A percentile compares a stretch with the other conserved stretches of the same genome.
phyloP scores from a whole-genome alignment of 23 tunicate species.

The Halocynthia aurantium region DNA sequence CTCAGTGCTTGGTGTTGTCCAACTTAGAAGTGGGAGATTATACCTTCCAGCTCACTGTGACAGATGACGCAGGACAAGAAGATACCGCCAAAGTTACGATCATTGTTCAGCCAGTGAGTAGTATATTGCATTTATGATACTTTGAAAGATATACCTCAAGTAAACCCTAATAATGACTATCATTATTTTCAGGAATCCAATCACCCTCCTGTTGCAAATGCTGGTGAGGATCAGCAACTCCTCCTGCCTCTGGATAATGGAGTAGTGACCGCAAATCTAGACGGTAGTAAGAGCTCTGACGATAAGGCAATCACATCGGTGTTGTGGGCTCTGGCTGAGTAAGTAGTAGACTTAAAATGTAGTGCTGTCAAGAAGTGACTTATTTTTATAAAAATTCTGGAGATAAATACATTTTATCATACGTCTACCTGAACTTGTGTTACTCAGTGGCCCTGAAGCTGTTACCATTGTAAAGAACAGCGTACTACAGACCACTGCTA shows the following conservation, averaged over 20 bases:
- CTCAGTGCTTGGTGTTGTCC: constrained; percentile 41
- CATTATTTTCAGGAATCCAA: constrained; percentile 58
- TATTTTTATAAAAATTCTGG: too few species aligned
- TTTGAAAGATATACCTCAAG: too few species aligned
- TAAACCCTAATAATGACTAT: too few species aligned
- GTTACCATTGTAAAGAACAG: constrained; percentile 33
- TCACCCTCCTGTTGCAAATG: constrained; percentile 81
- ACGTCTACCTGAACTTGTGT: too few species aligned
- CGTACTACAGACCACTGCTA: constrained; percentile 28
- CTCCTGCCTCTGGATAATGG: constrained; percentile 46
- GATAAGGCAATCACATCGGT: constrained; percentile 50
- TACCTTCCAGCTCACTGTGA: constrained; percentile 70
- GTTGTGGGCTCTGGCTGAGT: constrained; percentile 48
- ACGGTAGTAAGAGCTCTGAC: constrained; percentile 68
- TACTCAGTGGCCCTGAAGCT: constrained; percentile 33
- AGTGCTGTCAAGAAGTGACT: too few species aligned
- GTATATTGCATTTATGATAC: neutral
- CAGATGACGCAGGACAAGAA: constrained; percentile 60
- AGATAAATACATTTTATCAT: too few species aligned
- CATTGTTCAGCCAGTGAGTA: constrained; percentile 80
- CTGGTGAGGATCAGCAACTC: constrained; percentile 51
- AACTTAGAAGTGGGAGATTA: constrained; percentile 76
- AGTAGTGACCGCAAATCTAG: constrained; percentile 17
- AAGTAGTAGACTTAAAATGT: too few species aligned
- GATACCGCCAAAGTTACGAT: constrained; percentile 75